Evolutionary conservation across 2,113 vertebrate genomes (phyloP).

Genomic region (Acanthochromis polyacanthus): DNA sequence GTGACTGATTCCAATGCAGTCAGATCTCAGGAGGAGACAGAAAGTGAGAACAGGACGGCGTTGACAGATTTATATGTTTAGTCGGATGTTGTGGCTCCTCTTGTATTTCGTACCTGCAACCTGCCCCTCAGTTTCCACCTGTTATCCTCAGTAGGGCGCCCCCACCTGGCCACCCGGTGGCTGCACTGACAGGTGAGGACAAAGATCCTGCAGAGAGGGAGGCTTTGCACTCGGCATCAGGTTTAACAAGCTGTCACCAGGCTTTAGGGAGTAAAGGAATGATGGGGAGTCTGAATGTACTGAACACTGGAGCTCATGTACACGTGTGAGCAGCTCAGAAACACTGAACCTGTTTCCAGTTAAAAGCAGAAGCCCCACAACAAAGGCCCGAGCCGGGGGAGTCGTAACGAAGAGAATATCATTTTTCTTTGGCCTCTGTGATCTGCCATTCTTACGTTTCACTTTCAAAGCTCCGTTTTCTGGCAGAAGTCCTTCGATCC

Average conservation of each 20-base stretch:
- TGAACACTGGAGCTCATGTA: conserved; percentile 9
- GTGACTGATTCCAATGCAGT: background rate
- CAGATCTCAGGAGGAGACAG: conserved; percentile 30
- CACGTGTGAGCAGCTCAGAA: conserved; percentile 40
- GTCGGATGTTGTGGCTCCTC: conserved; percentile 40
- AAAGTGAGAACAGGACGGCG: conserved; percentile 42
- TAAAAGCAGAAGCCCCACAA: conserved; percentile 92
- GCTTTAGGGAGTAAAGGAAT: conserved; percentile 46
- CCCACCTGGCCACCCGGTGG: conserved; percentile 49
- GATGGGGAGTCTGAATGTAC: conserved; percentile 42
- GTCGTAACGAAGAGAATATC: conserved; percentile 88
- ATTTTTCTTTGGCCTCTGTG: conserved; percentile 94
- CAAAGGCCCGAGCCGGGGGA: conserved; percentile 88
- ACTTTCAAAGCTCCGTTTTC: conserved; percentile 91
- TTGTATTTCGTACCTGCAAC: conserved; percentile 44
- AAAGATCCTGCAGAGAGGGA: conserved; percentile 61
- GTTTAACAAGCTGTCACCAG: conserved; percentile 78
- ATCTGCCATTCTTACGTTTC: conserved; percentile 90
- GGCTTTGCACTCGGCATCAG: conserved; percentile 64
- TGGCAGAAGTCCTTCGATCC: conserved; percentile 72
- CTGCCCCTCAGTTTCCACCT: conserved; percentile 53
- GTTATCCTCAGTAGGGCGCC: conserved; percentile 29
- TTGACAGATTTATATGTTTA: conserved; percentile 70
- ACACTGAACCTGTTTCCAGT: conserved; percentile 91
- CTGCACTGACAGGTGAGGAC: conserved; percentile 69